Percentiles rank a stretch among this genome's conserved stretches.
Conservation (phyloP, 2,888 invertebrate species). For the Plebejus anna region DNA sequence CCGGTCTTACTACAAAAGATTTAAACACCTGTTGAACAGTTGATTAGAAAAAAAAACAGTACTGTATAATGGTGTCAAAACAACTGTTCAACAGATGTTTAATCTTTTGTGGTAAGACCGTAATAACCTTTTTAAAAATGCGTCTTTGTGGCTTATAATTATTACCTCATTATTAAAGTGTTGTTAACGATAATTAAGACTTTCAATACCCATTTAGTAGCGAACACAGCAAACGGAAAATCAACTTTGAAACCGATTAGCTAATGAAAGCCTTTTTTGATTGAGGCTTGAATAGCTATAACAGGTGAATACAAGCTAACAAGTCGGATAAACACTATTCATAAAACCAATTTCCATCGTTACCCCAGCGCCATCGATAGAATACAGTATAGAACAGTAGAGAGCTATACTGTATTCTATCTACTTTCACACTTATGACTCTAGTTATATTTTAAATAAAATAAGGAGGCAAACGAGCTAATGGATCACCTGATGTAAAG, state of each 20-base stretch:
- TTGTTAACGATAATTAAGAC: not conserved
- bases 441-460: not conserved
- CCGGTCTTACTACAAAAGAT: too few species aligned
- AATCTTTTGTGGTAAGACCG: too few species aligned
- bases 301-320: not conserved
- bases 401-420: too few species aligned
- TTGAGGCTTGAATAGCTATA: slow-evolving; percentile 3
- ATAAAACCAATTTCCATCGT: slow-evolving; percentile 12
- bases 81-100: too few species aligned
- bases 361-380: not conserved
- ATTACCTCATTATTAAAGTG: too few species aligned
- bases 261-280: not conserved
- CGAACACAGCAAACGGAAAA: not conserved
- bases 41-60: too few species aligned
- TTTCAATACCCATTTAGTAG: not conserved
- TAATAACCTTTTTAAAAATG: too few species aligned
- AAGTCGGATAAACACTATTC: slow-evolving; percentile 24
- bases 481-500: too few species aligned
- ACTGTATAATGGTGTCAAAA: too few species aligned
- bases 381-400: not conserved
- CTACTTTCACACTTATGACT: not conserved
- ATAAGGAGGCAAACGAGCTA: too few species aligned
- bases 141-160: too few species aligned
- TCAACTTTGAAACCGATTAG: not conserved
- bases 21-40: too few species aligned